Evolutionary conservation across 1,140 invertebrate species (phyloP).

Genomic region (Pomacea maculata): DNA sequence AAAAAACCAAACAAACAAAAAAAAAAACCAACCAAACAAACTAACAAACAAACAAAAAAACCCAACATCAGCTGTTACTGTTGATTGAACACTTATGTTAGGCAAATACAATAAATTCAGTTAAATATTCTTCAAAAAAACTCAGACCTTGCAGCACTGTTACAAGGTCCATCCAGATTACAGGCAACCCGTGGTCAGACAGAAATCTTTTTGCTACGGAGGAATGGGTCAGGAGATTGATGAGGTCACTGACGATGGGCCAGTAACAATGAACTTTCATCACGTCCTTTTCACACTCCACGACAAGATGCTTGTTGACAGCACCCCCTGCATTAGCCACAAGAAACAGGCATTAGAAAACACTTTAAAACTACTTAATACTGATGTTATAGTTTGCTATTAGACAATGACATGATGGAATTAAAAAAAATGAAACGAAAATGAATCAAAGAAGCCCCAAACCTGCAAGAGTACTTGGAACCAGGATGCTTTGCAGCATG

Average conservation of each 20-base stretch:
- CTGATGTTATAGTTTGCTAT: not conserved
- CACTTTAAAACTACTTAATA: not conserved
- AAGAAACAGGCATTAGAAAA: not conserved
- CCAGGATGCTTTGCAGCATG: constrained; percentile 92
- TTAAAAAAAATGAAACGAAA: not conserved
- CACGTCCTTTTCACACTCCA: constrained; percentile 87
- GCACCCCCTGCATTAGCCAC: not conserved
- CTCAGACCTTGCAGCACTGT: constrained; percentile 91
- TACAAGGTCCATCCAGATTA: constrained; percentile 95
- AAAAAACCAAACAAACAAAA: too few relatives aligned
- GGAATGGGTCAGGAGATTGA: constrained; percentile 94
- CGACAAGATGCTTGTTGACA: constrained; percentile 85
- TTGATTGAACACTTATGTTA: too few relatives aligned
- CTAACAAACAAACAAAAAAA: too few relatives aligned
- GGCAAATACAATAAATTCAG: too few relatives aligned
- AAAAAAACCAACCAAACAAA: too few relatives aligned
- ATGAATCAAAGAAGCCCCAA: not conserved
- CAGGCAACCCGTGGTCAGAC: constrained; percentile 82
- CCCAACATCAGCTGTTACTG: too few relatives aligned
- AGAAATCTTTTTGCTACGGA: constrained; percentile 91
- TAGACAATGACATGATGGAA: not conserved
- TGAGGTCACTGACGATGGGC: constrained; percentile 96
- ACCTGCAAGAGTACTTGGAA: constrained; percentile 87
- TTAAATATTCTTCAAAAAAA: too few relatives aligned
- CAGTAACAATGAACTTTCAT: constrained; percentile 99